These are phyloP conservation scores for Rhamphomyia laevipes DNA, from an alignment of 2,888 invertebrate species.

Conservation along the genomic window DNA sequence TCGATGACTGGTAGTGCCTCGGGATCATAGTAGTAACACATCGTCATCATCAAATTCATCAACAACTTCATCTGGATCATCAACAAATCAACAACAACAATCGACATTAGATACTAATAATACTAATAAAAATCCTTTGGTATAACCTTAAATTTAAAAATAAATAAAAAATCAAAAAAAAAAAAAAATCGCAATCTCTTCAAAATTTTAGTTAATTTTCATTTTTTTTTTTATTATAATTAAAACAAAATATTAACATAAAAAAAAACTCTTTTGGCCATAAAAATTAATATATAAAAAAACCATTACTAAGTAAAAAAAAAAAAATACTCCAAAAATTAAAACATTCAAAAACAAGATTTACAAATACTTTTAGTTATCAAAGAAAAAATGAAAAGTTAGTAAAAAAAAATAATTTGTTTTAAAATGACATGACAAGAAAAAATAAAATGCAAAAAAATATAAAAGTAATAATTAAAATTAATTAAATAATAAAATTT, in stretches of 20 bases:
- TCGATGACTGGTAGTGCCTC: conserved; percentile 37
- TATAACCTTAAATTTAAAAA: conserved; percentile 14
- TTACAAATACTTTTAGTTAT: no score
- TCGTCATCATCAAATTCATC: conserved; percentile 25
- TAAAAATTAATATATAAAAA: no score
- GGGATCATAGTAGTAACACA: conserved; percentile 26
- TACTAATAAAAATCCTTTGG: conserved; percentile 2
- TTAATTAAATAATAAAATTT: no score
- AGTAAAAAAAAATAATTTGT: no score
- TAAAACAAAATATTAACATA: no score
- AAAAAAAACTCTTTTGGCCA: no score
- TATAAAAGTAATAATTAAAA: neutral
- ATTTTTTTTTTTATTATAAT: no score
- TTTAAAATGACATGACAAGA: neutral
- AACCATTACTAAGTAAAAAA: no score
- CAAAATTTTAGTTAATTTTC: no score
- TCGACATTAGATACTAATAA: conserved; percentile 6
- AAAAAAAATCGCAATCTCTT: neutral
- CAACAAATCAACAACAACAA: conserved; percentile 14
- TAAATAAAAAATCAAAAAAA: conserved; percentile 12
- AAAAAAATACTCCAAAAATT: no score
- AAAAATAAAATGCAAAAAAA: neutral
- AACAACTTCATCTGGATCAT: conserved; percentile 26
- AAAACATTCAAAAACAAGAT: no score
- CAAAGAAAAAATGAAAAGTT: no score